Conservation (phyloP, 2,888 invertebrate species). For the Eudemis profundana region DNA sequence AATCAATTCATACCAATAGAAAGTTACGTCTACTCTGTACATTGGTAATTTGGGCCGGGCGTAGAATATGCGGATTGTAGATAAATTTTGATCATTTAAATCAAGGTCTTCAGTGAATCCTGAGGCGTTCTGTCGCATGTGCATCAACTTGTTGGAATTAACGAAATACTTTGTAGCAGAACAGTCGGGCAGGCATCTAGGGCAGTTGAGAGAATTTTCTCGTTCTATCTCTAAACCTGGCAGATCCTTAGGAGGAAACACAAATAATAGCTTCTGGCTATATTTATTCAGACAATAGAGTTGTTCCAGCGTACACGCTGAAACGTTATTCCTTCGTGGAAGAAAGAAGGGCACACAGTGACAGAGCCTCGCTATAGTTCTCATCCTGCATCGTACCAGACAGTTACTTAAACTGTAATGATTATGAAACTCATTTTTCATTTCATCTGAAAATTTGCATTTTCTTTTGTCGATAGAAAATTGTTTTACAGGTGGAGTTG, state of each 20-base stretch:
- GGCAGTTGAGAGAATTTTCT: slow-evolving; percentile 39
- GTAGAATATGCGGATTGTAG: slow-evolving; percentile 29
- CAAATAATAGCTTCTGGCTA: slow-evolving; percentile 35
- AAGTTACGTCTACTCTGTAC: slow-evolving; percentile 36
- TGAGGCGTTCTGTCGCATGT: background rate
- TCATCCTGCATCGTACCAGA: slow-evolving; percentile 65
- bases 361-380: slow-evolving; percentile 62
- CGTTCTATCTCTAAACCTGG: slow-evolving; percentile 40
- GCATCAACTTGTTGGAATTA: slow-evolving; percentile 17
- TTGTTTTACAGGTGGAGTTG: slow-evolving; percentile 20
- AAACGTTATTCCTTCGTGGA: slow-evolving; percentile 47
- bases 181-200: slow-evolving; percentile 28
- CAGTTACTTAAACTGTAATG: slow-evolving; percentile 70
- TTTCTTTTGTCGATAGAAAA: slow-evolving; percentile 54
- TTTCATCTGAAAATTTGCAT: slow-evolving; percentile 75
- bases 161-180: slow-evolving; percentile 24
- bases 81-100: slow-evolving; percentile 19
- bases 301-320: slow-evolving; percentile 40
- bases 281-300: slow-evolving; percentile 37
- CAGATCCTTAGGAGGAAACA: slow-evolving; percentile 37
- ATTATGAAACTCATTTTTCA: slow-evolving; percentile 44
- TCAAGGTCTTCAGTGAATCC: slow-evolving; percentile 6
- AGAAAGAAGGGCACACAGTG: slow-evolving; percentile 67
- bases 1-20: slow-evolving; percentile 30
- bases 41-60: slow-evolving; percentile 9